Base-by-base conservation (phyloP, 2,113 vertebrate species). In the Typhlomys cinereus region DNA sequence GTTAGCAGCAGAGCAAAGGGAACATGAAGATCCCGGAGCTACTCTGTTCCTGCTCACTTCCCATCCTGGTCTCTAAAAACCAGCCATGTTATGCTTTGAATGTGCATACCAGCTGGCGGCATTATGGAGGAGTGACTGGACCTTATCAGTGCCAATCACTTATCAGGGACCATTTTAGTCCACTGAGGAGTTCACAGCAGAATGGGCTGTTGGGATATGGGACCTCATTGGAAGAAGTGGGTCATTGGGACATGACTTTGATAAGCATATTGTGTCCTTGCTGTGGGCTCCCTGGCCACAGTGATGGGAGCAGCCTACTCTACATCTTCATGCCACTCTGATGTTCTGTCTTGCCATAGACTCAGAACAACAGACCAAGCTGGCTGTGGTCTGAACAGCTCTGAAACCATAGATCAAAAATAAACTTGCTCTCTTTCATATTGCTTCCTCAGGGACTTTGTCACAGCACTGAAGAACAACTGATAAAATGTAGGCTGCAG, bases 401-500 rank as follows among this genome's bases (percentile, higher is more conserved):
- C 67, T 34, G n/a, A 85, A 85, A 59, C 29, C 23, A 44, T 46
- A 21, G 14, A 6, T 18, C 52, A 73, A 61, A 85, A 44, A 46
- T 59, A 44, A 85, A 15, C 12, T 31, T 21, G 29, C 18, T 3
- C 44, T 52, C 18, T 44, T 36, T 21, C 23, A 23, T 29, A 57
- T 23, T 73, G 29, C 46, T 46, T 73, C 5, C 67, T 85, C 57
- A 31, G 41, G 8, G 44, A 27, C n/a, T 59, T 44, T 85, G 52
- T 25, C 39, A 61, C 29, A 46, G 39, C 23, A 25, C 34, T 73
- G 10, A 44, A 46, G 27, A 59, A 31, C 13, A 3, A 70, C 64
- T 57, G 44, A 79, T 48, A 90, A 96, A 97, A 67, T 5, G 1
- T 14, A 67, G 52, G 89, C 79, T 90, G 95, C 50, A 46, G 83